Percentiles rank a stretch among this genome's conserved stretches.
Conservation (phyloP, 2,888 invertebrate species). For the Cotesia congregata region DNA sequence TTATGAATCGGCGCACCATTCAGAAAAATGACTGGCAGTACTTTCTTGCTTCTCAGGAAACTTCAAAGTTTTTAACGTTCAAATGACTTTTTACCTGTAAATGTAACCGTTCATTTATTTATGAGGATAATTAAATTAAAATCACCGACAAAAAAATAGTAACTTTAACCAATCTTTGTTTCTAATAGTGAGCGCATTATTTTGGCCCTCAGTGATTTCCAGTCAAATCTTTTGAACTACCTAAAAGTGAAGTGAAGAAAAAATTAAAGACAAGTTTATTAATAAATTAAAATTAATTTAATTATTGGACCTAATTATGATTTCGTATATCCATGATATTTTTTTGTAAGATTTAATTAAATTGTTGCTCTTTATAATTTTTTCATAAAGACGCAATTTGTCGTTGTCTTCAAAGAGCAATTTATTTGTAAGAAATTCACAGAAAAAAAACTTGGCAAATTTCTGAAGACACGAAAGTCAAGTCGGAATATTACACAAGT, state of each 20-base stretch:
- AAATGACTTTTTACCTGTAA: constrained; percentile 74
- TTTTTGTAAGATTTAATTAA: constrained; percentile 85
- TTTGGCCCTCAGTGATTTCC: constrained; percentile 80
- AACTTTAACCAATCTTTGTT: constrained; percentile 72
- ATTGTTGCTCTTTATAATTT: constrained; percentile 86
- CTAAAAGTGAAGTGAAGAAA: constrained; percentile 68
- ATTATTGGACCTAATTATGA: constrained; percentile 76
- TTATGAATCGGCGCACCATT: constrained; percentile 90
- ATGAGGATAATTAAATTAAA: neutral
- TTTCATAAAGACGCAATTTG: constrained; percentile 91
- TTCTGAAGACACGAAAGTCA: constrained; percentile 71
- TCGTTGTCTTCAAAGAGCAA: constrained; percentile 90
- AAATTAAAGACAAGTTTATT: constrained; percentile 1
- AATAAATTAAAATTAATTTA: neutral
- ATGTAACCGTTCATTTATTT: constrained; percentile 4
- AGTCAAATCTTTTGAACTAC: constrained; percentile 93
- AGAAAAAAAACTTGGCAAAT: constrained; percentile 78
- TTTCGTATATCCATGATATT: constrained; percentile 87
- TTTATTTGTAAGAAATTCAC: constrained; percentile 86
- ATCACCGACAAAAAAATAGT: neutral
- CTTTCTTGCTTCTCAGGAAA: constrained; percentile 82
- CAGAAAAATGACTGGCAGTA: constrained; percentile 87
- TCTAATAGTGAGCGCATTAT: constrained; percentile 80
- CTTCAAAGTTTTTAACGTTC: constrained; percentile 85
- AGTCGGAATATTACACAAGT: constrained; percentile 81